These are phyloP conservation scores for Propsilocerus akamusi DNA, from an alignment of 1,140 invertebrate genomes.

Conservation along the genomic window DNA sequence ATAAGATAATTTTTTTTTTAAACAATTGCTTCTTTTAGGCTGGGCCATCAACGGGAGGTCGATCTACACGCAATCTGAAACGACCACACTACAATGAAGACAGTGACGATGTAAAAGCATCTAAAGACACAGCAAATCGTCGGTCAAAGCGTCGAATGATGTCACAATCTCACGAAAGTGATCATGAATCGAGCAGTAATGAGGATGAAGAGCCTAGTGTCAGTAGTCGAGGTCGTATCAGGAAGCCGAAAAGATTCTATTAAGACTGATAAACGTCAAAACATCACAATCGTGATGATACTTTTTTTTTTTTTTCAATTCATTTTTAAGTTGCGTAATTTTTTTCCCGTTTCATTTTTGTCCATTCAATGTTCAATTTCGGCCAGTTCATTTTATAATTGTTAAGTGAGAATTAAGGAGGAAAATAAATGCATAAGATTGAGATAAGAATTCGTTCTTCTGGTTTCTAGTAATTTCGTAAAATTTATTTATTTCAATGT, in stretches of 20 bases:
- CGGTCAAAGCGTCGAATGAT: neutral
- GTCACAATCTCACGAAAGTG: constrained; percentile 9
- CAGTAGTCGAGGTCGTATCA: constrained; percentile 66
- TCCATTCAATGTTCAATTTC: no score
- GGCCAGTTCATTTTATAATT: no score
- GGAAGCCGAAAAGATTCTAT: constrained; percentile 66
- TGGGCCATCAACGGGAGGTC: constrained; percentile 7
- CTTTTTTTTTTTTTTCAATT: no score
- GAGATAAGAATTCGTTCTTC: no score
- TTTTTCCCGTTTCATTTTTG: no score
- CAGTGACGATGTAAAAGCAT: constrained; percentile 25
- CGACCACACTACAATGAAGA: constrained; percentile 42
- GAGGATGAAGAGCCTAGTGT: constrained; percentile 32
- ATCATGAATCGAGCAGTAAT: constrained; percentile 8
- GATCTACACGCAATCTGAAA: constrained; percentile 25
- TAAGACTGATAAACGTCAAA: neutral
- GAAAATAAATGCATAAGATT: no score
- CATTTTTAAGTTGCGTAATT: no score
- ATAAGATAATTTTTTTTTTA: neutral
- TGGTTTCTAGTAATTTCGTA: no score
- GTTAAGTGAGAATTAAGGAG: no score
- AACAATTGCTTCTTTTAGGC: neutral
- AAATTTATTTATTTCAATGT: no score
- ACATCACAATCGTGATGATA: no score
- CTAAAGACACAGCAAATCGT: constrained; percentile 8